Conservation (phyloP, 92 coral and sea anemone species). For the Muricea muricata region DNA sequence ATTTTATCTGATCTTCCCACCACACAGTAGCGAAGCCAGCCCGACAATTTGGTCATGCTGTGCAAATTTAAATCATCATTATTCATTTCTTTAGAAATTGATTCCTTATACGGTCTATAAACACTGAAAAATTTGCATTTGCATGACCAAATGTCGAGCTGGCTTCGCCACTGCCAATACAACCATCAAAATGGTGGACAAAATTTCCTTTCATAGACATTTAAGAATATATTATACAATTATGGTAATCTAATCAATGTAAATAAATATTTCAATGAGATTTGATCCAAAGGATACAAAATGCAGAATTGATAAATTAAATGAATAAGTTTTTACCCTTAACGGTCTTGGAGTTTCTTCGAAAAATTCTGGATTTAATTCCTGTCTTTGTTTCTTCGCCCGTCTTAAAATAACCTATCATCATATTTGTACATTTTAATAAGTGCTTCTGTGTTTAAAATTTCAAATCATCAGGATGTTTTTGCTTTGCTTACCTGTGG, state of each 20-base stretch:
- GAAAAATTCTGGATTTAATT: conserved; percentile 21
- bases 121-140: too few relatives aligned
- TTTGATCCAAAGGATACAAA: neutral
- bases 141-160: too few relatives aligned
- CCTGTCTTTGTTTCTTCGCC: conserved; percentile 12
- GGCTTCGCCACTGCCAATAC: too few relatives aligned
- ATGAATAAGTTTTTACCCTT: neutral
- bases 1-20: too few relatives aligned
- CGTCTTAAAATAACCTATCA: conserved; percentile 11
- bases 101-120: too few relatives aligned
- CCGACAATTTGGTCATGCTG: too few relatives aligned
- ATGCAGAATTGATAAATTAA: neutral
- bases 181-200: too few relatives aligned
- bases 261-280: neutral
- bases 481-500: neutral
- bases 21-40: too few relatives aligned
- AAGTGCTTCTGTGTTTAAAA: neutral
- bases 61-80: too few relatives aligned
- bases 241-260: neutral
- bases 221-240: neutral
- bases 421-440: neutral
- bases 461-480: neutral
- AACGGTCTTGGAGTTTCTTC: neutral
- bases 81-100: too few relatives aligned
- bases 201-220: neutral